phyloP scores from a whole-genome alignment of 2,888 invertebrate species.

The Plagodis pulveraria region DNA sequence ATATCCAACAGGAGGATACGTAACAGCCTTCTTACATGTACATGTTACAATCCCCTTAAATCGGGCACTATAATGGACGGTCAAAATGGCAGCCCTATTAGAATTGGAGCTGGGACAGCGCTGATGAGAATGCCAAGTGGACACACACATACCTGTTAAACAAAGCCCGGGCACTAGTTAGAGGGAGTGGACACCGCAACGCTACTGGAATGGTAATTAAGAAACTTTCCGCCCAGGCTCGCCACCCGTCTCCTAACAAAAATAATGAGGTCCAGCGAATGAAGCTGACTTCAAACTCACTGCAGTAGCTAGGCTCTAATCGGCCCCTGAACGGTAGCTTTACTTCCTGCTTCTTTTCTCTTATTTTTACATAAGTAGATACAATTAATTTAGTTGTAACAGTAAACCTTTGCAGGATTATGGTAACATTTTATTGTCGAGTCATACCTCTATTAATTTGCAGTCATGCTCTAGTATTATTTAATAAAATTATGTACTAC shows the following conservation, averaged over 20 bases:
- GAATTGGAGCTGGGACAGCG: conserved; percentile 13
- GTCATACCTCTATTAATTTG: too few species aligned
- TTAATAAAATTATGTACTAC: too few species aligned
- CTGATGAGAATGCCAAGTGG: conserved; percentile 46
- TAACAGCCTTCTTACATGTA: too few species aligned
- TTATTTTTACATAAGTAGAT: too few species aligned
- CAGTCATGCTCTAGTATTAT: too few species aligned
- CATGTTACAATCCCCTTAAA: too few species aligned
- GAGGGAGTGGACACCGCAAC: conserved; percentile 31
- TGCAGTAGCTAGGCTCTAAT: neutral
- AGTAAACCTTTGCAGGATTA: too few species aligned
- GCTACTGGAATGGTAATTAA: conserved; percentile 53
- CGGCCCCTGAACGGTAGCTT: neutral
- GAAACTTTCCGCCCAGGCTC: conserved; percentile 48
- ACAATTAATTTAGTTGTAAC: too few species aligned
- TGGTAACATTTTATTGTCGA: too few species aligned
- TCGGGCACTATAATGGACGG: neutral
- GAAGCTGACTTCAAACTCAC: conserved; percentile 14
- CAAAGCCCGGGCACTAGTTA: conserved; percentile 26
- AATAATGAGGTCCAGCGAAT: conserved; percentile 50
- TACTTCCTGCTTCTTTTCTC: too few species aligned
- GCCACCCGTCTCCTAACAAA: conserved; percentile 38
- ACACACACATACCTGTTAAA: conserved; percentile 54
- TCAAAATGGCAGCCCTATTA: conserved; percentile 7
- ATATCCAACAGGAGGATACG: too few species aligned